phyloP scores from a whole-genome alignment of 2,888 invertebrate species.

The Mesodorylaimus sp. region DNA sequence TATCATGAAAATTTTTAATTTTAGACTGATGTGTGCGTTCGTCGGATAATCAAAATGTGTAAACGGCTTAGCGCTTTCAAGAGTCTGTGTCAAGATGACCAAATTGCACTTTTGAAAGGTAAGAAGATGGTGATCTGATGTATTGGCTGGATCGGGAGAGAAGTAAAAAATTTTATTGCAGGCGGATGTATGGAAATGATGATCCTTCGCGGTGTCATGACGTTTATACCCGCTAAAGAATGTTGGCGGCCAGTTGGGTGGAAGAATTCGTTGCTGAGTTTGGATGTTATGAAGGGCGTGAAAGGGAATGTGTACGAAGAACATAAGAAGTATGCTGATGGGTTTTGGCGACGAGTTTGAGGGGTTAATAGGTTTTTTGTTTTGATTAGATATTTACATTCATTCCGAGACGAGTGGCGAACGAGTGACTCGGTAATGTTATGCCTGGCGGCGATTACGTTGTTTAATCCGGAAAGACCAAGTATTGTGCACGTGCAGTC shows the following conservation, averaged over 20 bases:
- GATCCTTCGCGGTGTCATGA: conserved; percentile 74
- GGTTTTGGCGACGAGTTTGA: background rate
- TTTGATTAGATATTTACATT: conserved; percentile 38
- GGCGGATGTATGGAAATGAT: conserved; percentile 85
- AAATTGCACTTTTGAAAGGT: conserved; percentile 66
- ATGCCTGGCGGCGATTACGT: conserved; percentile 67
- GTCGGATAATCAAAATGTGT: conserved; percentile 48
- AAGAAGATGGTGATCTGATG: background rate
- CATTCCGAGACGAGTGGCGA: conserved; percentile 66
- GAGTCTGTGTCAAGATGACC: conserved; percentile 81
- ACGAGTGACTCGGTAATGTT: conserved; percentile 72
- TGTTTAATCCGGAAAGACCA: conserved; percentile 65
- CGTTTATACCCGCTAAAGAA: conserved; percentile 67
- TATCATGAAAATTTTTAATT: no score
- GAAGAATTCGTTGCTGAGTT: conserved; percentile 49
- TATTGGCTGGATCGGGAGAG: no score
- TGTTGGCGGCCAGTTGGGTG: conserved; percentile 63
- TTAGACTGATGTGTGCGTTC: conserved; percentile 70
- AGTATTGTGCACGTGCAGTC: conserved; percentile 64
- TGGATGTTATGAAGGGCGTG: conserved; percentile 72
- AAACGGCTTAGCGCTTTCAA: conserved; percentile 55
- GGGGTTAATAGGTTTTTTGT: conserved; percentile 13
- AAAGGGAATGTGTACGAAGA: conserved; percentile 64
- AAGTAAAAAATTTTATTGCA: no score
- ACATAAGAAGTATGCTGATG: conserved; percentile 46